Conservation (phyloP, 1,140 invertebrate genomes). For the Venustaconcha ellipsiformis region DNA sequence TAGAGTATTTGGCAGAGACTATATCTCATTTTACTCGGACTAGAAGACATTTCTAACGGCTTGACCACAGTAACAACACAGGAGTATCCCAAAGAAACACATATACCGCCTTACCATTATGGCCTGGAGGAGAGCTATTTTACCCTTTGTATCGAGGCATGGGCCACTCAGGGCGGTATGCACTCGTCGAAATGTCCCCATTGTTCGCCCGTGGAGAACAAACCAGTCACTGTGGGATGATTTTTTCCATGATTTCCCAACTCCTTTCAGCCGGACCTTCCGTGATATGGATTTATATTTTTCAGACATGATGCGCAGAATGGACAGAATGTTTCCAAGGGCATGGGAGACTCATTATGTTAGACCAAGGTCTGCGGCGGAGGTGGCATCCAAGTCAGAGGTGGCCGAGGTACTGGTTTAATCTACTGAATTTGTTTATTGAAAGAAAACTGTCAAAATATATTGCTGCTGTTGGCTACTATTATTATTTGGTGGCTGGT, state of each 20-base stretch:
- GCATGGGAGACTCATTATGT: conserved; percentile 1
- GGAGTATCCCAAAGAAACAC: too few species aligned
- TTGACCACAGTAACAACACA: too few species aligned
- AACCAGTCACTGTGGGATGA: not conserved
- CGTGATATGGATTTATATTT: conserved; percentile 1
- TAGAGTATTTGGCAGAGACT: too few species aligned
- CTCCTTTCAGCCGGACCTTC: not conserved
- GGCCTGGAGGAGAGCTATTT: too few species aligned
- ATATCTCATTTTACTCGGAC: too few species aligned
- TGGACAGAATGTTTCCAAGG: conserved; percentile 1
- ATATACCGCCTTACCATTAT: too few species aligned
- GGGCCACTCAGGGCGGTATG: not conserved
- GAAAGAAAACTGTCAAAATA: too few species aligned
- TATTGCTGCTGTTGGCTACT: too few species aligned
- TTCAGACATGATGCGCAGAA: not conserved
- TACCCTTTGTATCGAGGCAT: too few species aligned
- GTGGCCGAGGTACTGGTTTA: conserved; percentile 7
- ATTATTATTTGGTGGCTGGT: too few species aligned
- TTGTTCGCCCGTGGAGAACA: not conserved
- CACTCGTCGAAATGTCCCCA: conserved; percentile 9
- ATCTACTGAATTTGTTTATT: not conserved
- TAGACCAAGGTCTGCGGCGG: conserved; percentile 1
- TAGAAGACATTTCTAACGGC: too few species aligned
- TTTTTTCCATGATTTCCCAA: not conserved
- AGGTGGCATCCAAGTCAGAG: not conserved